phyloP scores from a whole-genome alignment of 2,888 invertebrate species.

The Idaea straminata region DNA sequence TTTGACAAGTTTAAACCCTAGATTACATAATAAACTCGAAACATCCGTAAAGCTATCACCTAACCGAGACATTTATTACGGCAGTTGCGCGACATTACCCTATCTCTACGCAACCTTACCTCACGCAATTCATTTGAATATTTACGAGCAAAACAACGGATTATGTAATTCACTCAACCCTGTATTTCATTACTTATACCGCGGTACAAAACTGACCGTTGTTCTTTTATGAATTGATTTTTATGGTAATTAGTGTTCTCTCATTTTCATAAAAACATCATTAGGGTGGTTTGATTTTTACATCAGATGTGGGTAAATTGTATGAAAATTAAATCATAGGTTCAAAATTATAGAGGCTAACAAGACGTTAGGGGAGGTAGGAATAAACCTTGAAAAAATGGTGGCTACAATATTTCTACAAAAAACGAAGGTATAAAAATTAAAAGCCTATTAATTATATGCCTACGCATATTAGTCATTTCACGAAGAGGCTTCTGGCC shows the following conservation, averaged over 20 bases:
- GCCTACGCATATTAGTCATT: background rate
- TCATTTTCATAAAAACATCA: slow-evolving; percentile 4
- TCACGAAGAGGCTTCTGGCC: background rate
- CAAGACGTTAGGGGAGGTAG: background rate
- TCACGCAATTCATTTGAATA: slow-evolving; percentile 54
- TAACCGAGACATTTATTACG: slow-evolving; percentile 36
- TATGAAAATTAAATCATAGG: background rate
- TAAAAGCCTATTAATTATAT: background rate
- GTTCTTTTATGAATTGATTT: slow-evolving; percentile 6
- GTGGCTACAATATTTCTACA: background rate
- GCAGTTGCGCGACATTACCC: slow-evolving; percentile 35
- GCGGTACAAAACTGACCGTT: slow-evolving; percentile 23
- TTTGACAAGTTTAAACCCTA: background rate
- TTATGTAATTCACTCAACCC: slow-evolving; percentile 40
- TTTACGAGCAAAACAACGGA: slow-evolving; percentile 44
- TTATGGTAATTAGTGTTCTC: slow-evolving; percentile 7
- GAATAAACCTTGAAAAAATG: background rate
- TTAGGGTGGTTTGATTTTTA: slow-evolving; percentile 8
- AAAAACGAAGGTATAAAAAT: too few relatives aligned
- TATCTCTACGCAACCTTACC: slow-evolving; percentile 37
- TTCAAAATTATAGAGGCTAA: background rate
- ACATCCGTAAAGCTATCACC: slow-evolving; percentile 33
- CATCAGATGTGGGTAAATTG: slow-evolving; percentile 3
- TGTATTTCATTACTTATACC: slow-evolving; percentile 32
- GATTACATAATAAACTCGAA: background rate